Conservation (phyloP, 2,888 invertebrate genomes). For the Embidobia sp. region DNA sequence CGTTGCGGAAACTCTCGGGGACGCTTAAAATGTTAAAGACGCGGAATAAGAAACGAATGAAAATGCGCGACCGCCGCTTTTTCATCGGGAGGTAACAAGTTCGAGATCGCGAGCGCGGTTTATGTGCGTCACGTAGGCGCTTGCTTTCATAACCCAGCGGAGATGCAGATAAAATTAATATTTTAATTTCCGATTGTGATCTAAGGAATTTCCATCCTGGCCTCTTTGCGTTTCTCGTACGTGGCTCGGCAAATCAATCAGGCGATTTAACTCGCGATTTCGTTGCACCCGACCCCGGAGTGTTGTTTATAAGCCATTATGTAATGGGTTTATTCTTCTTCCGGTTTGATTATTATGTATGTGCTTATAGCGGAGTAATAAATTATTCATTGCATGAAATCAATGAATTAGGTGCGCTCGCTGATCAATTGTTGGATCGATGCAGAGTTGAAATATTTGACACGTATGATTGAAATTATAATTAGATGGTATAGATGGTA, state of each 20-base stretch:
- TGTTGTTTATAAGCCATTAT: no score
- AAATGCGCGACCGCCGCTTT: slow-evolving; percentile 1
- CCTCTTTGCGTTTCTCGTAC: not conserved
- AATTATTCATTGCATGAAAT: no score
- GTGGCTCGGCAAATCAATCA: not conserved
- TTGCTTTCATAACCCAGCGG: not conserved
- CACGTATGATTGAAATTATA: no score
- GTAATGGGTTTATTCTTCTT: no score
- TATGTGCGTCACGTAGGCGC: slow-evolving; percentile 14
- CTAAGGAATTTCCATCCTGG: not conserved
- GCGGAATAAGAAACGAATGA: slow-evolving; percentile 17
- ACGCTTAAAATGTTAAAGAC: slow-evolving; percentile 23
- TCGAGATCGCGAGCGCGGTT: not conserved
- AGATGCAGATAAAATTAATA: slow-evolving; percentile 7
- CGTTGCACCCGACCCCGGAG: no score
- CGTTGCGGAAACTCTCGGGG: slow-evolving; percentile 41
- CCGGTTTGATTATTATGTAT: no score
- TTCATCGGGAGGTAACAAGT: not conserved
- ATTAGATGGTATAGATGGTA: no score
- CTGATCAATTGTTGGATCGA: no score
- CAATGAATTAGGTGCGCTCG: no score
- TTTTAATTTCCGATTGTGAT: slow-evolving; percentile 12
- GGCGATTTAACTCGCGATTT: slow-evolving; percentile 1
- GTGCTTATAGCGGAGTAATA: no score
- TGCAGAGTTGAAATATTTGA: no score